A percentile compares a stretch with the other conserved stretches of the same genome.
Conservation (phyloP, 2,113 vertebrate species). For the Euleptes europaea region DNA sequence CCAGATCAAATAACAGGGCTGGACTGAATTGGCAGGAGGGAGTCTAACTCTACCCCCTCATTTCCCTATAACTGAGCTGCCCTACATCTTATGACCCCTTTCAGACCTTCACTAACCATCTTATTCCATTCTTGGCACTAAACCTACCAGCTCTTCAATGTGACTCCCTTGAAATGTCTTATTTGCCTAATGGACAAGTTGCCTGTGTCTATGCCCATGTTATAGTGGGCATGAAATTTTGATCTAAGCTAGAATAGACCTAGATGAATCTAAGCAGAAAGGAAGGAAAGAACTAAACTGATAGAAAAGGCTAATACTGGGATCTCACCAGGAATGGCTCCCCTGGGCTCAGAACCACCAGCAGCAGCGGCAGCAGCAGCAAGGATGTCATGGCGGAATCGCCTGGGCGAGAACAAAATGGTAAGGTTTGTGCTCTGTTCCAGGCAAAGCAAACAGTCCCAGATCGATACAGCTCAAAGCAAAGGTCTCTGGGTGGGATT, state of each 20-base stretch:
- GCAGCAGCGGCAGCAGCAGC: slow-evolving; percentile 33
- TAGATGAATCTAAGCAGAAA: background rate
- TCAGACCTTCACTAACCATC: background rate
- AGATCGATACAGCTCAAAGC: slow-evolving; percentile 10
- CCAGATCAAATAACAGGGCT: background rate
- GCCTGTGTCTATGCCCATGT: background rate
- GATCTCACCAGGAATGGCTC: slow-evolving; percentile 42
- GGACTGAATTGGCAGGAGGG: background rate
- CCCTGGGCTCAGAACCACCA: slow-evolving; percentile 22
- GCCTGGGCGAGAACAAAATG: fast-evolving
- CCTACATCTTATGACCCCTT: background rate
- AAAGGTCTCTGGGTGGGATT: slow-evolving; percentile 25
- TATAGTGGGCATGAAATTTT: background rate
- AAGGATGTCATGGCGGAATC: slow-evolving; percentile 46
- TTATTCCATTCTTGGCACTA: background rate
- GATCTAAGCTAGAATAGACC: background rate
- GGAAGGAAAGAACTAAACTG: background rate
- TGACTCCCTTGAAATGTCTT: background rate
- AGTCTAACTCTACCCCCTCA: background rate
- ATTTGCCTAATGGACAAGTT: background rate
- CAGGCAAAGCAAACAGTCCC: slow-evolving; percentile 9
- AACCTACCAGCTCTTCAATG: too few relatives aligned
- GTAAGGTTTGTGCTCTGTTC: background rate
- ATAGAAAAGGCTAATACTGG: background rate
- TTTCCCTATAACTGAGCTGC: background rate